These are phyloP conservation scores for Phalanger gymnotis DNA, from an alignment of 2,797 vertebrate genomes.

Conservation along the genomic window DNA sequence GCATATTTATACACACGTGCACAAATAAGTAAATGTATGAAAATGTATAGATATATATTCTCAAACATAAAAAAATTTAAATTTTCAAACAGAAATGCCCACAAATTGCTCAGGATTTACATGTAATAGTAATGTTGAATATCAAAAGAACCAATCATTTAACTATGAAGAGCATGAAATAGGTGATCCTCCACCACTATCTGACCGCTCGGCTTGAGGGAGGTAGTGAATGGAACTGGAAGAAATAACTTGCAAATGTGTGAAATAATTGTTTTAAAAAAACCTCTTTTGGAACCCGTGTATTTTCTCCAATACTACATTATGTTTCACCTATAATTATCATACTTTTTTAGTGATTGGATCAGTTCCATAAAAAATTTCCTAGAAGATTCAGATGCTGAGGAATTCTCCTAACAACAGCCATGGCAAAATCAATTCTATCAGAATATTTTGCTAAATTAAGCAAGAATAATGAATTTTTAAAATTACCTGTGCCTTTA, in stretches of 20 bases:
- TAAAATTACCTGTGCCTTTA: background rate
- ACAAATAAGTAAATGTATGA: background rate
- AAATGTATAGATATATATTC: background rate
- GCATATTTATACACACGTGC: background rate
- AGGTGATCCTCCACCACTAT: background rate
- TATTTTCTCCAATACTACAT: background rate
- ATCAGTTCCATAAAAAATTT: conserved; percentile 41
- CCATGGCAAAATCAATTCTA: background rate
- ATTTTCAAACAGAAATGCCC: background rate
- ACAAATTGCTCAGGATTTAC: background rate
- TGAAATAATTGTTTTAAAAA: background rate
- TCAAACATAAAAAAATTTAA: background rate
- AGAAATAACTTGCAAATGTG: background rate
- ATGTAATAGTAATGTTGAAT: too few species aligned
- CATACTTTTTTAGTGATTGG: background rate
- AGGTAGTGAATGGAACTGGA: background rate
- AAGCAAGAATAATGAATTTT: background rate
- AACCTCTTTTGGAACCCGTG: background rate
- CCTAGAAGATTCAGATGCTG: background rate
- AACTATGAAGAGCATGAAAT: background rate
- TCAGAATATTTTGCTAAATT: too few species aligned
- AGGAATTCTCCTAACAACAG: background rate
- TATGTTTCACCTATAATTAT: background rate
- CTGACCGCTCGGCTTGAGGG: background rate
- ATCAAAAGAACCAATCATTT: background rate